A percentile compares a stretch with the other conserved stretches of the same genome.
These are phyloP conservation scores for Anser brachyrhynchus DNA, from an alignment of 2,113 vertebrate species.

Conservation along the genomic window DNA sequence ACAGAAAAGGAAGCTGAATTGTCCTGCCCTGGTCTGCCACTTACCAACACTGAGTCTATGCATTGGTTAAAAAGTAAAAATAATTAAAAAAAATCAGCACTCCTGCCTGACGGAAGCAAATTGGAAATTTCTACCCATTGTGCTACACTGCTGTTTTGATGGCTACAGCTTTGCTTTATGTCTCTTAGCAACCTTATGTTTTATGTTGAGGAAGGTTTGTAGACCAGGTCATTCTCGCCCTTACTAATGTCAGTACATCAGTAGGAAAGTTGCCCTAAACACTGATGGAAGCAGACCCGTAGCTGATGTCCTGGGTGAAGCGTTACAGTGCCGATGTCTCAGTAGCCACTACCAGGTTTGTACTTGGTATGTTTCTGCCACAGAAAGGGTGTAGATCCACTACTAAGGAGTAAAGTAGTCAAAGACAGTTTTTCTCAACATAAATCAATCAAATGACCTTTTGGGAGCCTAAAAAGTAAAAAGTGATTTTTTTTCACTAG, in stretches of 20 bases:
- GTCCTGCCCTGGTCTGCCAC: background rate
- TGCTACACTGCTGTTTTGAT: background rate
- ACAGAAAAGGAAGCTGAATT: background rate
- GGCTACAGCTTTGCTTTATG: background rate
- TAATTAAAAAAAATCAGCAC: background rate
- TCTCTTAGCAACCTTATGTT: background rate
- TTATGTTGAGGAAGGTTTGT: background rate
- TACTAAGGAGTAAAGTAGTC: background rate
- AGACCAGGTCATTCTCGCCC: background rate
- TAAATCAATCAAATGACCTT: background rate
- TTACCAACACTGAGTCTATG: background rate
- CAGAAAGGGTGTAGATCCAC: background rate
- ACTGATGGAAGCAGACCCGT: background rate
- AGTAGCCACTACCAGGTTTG: background rate
- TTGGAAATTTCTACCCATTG: background rate
- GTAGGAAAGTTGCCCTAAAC: background rate
- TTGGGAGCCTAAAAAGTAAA: background rate
- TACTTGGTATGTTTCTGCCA: background rate
- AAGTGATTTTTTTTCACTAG: background rate
- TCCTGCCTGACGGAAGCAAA: background rate
- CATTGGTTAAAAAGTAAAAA: background rate
- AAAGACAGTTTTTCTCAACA: background rate
- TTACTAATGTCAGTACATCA: fast-evolving
- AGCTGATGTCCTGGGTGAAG: background rate
- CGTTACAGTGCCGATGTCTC: background rate